A percentile compares a stretch with the other conserved stretches of the same genome.
phyloP scores from a whole-genome alignment of 2,797 vertebrate genomes.

The Sebastes kiyomatsui region DNA sequence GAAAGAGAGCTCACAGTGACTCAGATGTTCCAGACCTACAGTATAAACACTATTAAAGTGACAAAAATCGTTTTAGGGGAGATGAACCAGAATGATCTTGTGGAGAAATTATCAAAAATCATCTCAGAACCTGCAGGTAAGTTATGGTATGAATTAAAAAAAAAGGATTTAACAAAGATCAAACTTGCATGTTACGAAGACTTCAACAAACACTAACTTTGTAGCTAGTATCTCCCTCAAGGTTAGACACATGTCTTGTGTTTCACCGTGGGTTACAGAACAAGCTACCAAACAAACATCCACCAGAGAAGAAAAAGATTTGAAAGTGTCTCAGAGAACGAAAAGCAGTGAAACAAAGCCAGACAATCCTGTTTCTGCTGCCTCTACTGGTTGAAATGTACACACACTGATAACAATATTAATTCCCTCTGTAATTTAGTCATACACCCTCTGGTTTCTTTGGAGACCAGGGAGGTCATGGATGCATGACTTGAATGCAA shows the following conservation, averaged over 20 bases:
- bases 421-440: too few species aligned
- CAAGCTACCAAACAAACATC: not conserved
- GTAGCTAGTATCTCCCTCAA: not conserved
- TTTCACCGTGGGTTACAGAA: not conserved
- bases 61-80: rapidly evolving
- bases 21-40: not conserved
- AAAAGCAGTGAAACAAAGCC: too few species aligned
- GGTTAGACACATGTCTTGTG: not conserved
- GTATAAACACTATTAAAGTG: not conserved
- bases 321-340: too few species aligned
- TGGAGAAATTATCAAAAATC: rapidly evolving
- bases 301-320: too few species aligned
- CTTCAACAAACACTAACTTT: not conserved
- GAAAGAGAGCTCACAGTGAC: not conserved
- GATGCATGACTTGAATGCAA: not conserved
- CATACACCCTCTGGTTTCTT: too few species aligned
- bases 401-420: too few species aligned
- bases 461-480: too few species aligned
- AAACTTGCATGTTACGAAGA: not conserved
- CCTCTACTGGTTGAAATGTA: rapidly evolving
- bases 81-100: not conserved
- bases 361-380: not conserved
- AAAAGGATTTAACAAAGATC: not conserved
- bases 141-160: not conserved
- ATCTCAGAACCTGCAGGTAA: not conserved